A percentile compares a stretch with the other conserved stretches of the same genome.
Conservation (phyloP, 2,797 vertebrate genomes). For the Apodemus agrarius region DNA sequence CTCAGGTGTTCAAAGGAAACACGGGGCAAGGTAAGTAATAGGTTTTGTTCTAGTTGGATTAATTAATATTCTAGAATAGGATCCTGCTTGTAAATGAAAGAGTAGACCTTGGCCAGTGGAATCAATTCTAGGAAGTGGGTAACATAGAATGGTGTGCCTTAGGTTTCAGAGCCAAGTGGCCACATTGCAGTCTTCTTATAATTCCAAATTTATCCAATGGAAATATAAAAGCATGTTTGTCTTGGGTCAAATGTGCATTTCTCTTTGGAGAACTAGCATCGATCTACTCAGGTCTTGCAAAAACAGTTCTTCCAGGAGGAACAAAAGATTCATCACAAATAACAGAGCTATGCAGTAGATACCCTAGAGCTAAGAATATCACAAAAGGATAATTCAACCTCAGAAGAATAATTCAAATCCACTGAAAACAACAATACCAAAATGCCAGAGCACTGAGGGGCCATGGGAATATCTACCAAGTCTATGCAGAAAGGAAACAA, state of each 20-base stretch:
- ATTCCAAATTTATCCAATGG: not conserved
- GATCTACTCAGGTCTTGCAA: not conserved
- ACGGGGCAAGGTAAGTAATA: not conserved
- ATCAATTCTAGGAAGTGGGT: not conserved
- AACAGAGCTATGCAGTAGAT: not conserved
- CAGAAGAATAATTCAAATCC: not conserved
- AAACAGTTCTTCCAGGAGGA: not conserved
- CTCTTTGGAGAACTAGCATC: not conserved
- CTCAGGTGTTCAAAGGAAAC: not conserved
- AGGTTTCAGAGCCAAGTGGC: not conserved
- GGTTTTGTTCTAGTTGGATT: not conserved
- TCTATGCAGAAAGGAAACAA: not conserved
- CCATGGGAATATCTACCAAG: not conserved
- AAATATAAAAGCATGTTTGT: not conserved
- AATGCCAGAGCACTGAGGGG: not conserved
- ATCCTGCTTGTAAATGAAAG: not conserved
- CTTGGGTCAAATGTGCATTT: not conserved
- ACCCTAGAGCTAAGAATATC: not conserved
- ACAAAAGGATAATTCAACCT: not conserved
- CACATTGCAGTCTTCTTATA: not conserved
- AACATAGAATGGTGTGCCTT: not conserved
- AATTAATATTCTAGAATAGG: not conserved
- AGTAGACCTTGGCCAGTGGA: not conserved
- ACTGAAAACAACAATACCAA: not conserved
- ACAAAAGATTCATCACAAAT: constrained; percentile 6